A percentile compares a stretch with the other conserved stretches of the same genome.
These are phyloP conservation scores for Camptogramma bilineatum DNA, from an alignment of 2,888 invertebrate species.

Conservation along the genomic window DNA sequence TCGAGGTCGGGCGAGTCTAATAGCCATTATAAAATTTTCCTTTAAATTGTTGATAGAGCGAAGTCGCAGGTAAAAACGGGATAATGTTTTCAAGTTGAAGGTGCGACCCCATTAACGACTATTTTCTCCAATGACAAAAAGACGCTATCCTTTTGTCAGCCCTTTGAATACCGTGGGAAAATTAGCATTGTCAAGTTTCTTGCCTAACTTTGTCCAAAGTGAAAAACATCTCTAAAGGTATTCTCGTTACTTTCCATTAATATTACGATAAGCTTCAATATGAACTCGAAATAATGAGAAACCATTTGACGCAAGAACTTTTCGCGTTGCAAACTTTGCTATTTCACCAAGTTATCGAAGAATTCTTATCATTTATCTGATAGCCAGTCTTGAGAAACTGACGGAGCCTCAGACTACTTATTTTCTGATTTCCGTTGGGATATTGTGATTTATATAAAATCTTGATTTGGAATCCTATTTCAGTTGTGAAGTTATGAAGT, in stretches of 20 bases:
- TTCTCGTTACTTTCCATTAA: neutral
- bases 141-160: neutral
- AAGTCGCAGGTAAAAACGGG: too few relatives aligned
- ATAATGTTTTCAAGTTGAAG: neutral
- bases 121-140: constrained; percentile 6
- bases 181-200: constrained; percentile 6
- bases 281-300: neutral
- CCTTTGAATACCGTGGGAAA: constrained; percentile 1
- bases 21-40: neutral
- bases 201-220: neutral
- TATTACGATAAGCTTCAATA: constrained; percentile 1
- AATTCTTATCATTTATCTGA: neutral
- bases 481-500: too few relatives aligned
- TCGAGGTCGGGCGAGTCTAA: neutral
- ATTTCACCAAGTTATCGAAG: neutral
- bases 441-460: neutral
- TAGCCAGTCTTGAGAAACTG: neutral
- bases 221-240: neutral
- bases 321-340: neutral
- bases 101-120: neutral
- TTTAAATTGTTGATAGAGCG: neutral
- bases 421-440: neutral
- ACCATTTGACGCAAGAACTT: neutral
- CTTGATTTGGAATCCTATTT: neutral
- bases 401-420: neutral